Base-by-base conservation (phyloP, 2,113 vertebrate genomes). In the Anseranas semipalmata region DNA sequence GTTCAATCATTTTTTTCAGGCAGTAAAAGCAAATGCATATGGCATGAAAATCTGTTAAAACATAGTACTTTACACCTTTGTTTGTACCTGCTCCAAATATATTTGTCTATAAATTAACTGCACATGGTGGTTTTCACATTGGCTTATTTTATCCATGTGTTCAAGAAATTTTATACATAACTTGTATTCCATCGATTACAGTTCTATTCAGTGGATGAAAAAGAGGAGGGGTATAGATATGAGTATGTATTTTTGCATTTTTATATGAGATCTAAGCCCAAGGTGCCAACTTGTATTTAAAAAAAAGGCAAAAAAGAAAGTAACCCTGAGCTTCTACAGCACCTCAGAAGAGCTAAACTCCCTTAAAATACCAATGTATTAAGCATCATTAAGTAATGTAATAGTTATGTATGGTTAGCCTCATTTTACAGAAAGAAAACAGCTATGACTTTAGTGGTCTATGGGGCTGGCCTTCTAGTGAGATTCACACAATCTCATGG, bases 41-140 rank as follows among this genome's bases (percentile, higher is more conserved):
- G 97, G 97, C 89, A 96, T 78, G 89, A 90, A 97, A 97, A 97
- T 97, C 96, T 97, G 96, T 97, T 96, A 95, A 95, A 97, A 97
- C 91, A 53, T 95, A 97, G 87, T 96, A 93, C 93, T 96, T 97
- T 97, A 97, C 94, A 97, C 97, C 97, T 97, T 97, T 95, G 76
- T 96, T 95, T 97, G 96, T 97, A 97, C 96, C 96, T 97, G 96
- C 92, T 97, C 96, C 97, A 97, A 97, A 95, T 95, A 97, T 92
- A 94, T 97, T 97, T 97, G 91, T 96, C 95, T 96, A 97, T 97
- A 97, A 97, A 97, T 97, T 96, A 97, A 96, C 91, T 74, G 58
- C 97, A 97, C 96, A 97, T 97, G 97, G 95, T 67, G 58, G 65
- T 89, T 97, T 96, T 97, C 95, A 97, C 77, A 91, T 96, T 89